These are phyloP conservation scores for Drosophila subpulchrella DNA, from an alignment of 1,140 invertebrate genomes.

Conservation along the genomic window DNA sequence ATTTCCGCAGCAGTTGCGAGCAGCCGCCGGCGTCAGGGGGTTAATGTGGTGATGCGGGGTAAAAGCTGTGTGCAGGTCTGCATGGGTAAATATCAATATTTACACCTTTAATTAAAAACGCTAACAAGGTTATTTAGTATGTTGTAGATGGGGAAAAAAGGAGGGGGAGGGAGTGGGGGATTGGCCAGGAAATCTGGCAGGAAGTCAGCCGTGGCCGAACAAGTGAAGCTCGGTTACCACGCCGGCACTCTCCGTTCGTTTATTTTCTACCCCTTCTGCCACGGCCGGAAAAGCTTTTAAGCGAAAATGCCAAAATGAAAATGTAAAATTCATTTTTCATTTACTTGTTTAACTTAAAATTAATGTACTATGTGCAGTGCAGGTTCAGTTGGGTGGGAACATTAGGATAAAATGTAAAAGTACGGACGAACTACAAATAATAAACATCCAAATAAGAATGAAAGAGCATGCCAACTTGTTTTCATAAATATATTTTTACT, in stretches of 20 bases:
- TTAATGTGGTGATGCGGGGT: neutral
- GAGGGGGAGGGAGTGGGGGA: neutral
- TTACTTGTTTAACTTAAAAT: conserved; percentile 28
- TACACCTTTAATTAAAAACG: conserved; percentile 84
- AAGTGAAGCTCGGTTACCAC: conserved; percentile 27
- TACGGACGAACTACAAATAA: neutral
- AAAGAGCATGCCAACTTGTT: no score
- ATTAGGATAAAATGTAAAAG: neutral
- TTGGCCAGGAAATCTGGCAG: conserved; percentile 57
- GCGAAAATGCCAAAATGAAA: conserved; percentile 70
- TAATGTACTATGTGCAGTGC: conserved; percentile 14
- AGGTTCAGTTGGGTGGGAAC: neutral
- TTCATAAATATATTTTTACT: neutral
- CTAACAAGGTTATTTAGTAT: conserved; percentile 83
- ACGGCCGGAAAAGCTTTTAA: conserved; percentile 72
- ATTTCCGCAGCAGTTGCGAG: conserved; percentile 61
- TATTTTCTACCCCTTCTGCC: conserved; percentile 18
- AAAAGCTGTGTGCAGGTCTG: conserved; percentile 28
- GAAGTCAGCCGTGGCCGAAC: conserved; percentile 61
- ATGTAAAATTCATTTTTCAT: conserved; percentile 58
- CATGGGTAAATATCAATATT: conserved; percentile 82
- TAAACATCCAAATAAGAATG: neutral
- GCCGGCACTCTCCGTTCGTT: conserved; percentile 11
- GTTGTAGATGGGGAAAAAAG: conserved; percentile 9
- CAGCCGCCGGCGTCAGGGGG: conserved; percentile 21